A percentile compares a stretch with the other conserved stretches of the same genome.
These are phyloP conservation scores for Sterna hirundo DNA, from an alignment of 2,113 vertebrate species.

Conservation along the genomic window DNA sequence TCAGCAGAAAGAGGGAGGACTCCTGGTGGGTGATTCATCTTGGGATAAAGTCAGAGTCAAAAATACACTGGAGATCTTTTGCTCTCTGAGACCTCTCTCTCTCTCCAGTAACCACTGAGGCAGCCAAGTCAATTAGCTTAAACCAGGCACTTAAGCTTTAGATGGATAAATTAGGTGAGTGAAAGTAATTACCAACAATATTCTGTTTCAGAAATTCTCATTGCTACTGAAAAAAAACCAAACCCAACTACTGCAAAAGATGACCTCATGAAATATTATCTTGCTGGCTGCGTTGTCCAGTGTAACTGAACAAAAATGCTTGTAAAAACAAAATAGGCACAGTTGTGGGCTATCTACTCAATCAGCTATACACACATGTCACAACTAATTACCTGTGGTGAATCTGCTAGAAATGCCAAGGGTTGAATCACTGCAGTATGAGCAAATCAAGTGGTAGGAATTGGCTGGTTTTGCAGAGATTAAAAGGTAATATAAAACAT, in stretches of 20 bases:
- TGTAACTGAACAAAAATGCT: slow-evolving; percentile 38
- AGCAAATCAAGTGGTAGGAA: background rate
- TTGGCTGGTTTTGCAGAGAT: background rate
- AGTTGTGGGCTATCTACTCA: background rate
- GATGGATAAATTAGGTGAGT: background rate
- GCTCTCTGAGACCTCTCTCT: background rate
- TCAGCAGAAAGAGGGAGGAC: background rate
- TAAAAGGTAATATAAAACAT: background rate
- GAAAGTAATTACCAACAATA: background rate
- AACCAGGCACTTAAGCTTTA: background rate
- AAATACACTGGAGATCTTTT: background rate
- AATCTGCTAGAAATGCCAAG: background rate
- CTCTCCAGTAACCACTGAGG: background rate
- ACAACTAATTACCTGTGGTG: background rate
- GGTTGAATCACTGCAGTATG: background rate
- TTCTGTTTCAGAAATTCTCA: background rate
- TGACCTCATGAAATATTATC: slow-evolving; percentile 7
- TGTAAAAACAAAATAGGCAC: background rate
- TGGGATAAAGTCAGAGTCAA: background rate
- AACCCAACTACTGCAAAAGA: background rate
- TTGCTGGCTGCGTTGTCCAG: background rate
- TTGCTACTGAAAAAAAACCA: background rate
- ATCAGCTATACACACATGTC: background rate
- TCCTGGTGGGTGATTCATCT: background rate
- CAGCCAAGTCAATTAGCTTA: background rate